Base-by-base conservation (phyloP, 2,888 invertebrate genomes). In the Temnothorax unifasciatus region DNA sequence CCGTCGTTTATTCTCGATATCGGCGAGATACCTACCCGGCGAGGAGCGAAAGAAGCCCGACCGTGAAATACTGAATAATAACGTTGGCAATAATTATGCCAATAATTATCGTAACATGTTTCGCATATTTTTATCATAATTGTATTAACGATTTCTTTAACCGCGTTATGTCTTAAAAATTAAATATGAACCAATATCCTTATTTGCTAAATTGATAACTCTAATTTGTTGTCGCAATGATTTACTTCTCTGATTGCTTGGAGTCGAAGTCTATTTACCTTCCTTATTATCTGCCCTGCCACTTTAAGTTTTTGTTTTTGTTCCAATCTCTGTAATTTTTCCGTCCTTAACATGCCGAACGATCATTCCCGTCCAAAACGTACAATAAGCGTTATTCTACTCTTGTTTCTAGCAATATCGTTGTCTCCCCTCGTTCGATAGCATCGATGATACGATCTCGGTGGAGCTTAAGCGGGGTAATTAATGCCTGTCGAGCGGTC, bases 381-480 rank as follows among this genome's bases (percentile, higher is more conserved):
- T 54, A 2, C 34, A 34, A 34, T 6, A 34, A 34, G 6, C 34
- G 34, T 13, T 38, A 15, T n/a, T 18, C n/a, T 38, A 64, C 38
- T 52, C 25, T 41, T 41, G 38, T 38, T 63, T 86, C 21, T 9
- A 29, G 81, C 71, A 84, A 75, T 34, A 34, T 82, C 82, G 69
- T 79, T 61, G 73, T 82, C 81, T 79, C 50, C 86, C 83, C 81
- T 74, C 86, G 54, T 76, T 25, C n/a, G 54, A 66, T 41, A 41
- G 52, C 82, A 76, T 63, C 69, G 82, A 85, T 77, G 85, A 86
- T 88, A 83, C 83, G 89, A 88, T 87, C 82, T 73, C 59, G 34
- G 64, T 11, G 47, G 61, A 54, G 83, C 83, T 34, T 63, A 34
- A 84, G 73, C 83, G 81, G 68, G 73, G 84, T 75, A 88, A 89